A percentile compares a stretch with the other conserved stretches of the same genome.
Evolutionary conservation across 2,797 vertebrate genomes (phyloP).

Genomic region (Harpagifer antarcticus): DNA sequence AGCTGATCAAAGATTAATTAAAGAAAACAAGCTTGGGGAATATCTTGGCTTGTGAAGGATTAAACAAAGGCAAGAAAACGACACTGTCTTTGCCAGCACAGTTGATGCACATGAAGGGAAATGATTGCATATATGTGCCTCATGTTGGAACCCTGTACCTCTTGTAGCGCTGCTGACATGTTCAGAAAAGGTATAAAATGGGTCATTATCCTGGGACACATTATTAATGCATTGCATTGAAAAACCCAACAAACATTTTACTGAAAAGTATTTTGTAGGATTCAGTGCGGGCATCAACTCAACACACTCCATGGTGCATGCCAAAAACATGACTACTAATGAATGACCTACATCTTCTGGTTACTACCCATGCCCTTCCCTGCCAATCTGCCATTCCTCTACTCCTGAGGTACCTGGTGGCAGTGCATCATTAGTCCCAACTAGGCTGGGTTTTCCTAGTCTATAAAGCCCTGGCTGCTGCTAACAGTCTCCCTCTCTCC

Average conservation of each 20-base stretch:
- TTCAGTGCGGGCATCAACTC: slow-evolving; percentile 10
- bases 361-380: neutral
- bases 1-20: neutral
- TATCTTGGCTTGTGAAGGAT: neutral
- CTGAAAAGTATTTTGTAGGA: slow-evolving; percentile 11
- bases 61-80: neutral
- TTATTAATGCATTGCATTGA: slow-evolving; percentile 18
- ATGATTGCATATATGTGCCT: neutral
- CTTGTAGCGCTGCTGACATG: slow-evolving; percentile 7
- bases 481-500: no score
- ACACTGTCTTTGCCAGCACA: neutral
- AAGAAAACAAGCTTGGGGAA: neutral
- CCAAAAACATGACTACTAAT: slow-evolving; percentile 4
- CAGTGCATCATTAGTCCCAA: no score
- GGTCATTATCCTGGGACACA: slow-evolving; percentile 5
- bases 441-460: no score
- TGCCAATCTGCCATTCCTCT: no score
- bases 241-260: slow-evolving; percentile 25
- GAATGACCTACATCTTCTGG: neutral
- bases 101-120: neutral
- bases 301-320: neutral
- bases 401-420: no score
- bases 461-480: no score
- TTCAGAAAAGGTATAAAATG: slow-evolving; percentile 12
- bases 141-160: slow-evolving; percentile 8